A percentile compares a stretch with the other conserved stretches of the same genome.
Evolutionary conservation across 2,113 vertebrate genomes (phyloP).

Genomic region (Vulpes ferrilata): DNA sequence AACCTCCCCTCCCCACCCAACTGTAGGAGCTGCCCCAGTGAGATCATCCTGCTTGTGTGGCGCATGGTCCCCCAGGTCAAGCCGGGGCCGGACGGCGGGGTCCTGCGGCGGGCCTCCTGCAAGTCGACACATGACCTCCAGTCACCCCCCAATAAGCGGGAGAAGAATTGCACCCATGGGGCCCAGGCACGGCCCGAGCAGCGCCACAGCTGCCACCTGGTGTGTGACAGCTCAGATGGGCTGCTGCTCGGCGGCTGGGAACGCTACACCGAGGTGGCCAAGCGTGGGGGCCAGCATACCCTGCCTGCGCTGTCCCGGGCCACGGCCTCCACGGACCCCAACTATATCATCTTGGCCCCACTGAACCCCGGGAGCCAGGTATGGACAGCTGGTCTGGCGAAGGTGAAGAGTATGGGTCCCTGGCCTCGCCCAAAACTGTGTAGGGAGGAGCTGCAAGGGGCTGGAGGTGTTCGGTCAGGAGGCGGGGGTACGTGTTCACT

Average conservation of each 20-base stretch:
- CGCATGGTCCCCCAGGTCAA: conserved; percentile 93
- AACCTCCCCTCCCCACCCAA: not conserved
- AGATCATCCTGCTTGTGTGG: conserved; percentile 96
- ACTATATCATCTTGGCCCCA: conserved; percentile 97
- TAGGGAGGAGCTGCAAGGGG: not conserved
- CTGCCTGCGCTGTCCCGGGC: conserved; percentile 89
- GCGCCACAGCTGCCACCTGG: conserved; percentile 91
- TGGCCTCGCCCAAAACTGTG: not conserved
- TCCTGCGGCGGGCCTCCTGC: conserved; percentile 92
- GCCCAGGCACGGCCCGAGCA: conserved; percentile 88
- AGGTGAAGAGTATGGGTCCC: not conserved
- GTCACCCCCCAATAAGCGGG: conserved; percentile 90
- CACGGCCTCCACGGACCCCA: conserved; percentile 92
- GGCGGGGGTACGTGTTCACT: rapidly evolving
- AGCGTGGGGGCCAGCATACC: conserved; percentile 84
- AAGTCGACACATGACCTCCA: conserved; percentile 92
- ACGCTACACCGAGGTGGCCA: conserved; percentile 90
- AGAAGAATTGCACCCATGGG: conserved; percentile 88
- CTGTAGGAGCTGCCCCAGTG: conserved; percentile 92
- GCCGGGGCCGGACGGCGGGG: conserved; percentile 89
- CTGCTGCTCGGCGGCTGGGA: conserved; percentile 89
- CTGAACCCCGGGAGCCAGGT: conserved; percentile 96
- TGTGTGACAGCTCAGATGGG: conserved; percentile 88
- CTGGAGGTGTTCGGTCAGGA: not conserved
- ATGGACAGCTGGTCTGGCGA: conserved; percentile 60